phyloP scores from a whole-genome alignment of 2,888 invertebrate genomes.

The Meghimatium bilineatum region DNA sequence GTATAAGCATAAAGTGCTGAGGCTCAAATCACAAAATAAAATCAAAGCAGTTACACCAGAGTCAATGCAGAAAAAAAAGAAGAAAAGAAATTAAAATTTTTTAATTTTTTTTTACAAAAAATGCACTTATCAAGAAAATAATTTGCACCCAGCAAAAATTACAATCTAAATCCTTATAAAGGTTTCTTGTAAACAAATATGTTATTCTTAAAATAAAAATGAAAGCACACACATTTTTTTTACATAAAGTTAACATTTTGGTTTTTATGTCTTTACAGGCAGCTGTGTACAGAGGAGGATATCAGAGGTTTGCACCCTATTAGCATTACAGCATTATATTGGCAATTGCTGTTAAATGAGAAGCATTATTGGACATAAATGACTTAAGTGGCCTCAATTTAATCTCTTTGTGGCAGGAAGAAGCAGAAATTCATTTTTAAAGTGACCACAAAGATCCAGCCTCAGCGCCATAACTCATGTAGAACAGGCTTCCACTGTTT shows the following conservation, averaged over 20 bases:
- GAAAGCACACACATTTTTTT: background rate
- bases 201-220: background rate
- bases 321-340: conserved; percentile 52
- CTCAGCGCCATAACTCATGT: background rate
- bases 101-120: no score
- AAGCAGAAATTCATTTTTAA: background rate
- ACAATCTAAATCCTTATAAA: no score
- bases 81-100: no score
- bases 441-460: conserved; percentile 15
- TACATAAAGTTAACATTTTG: background rate
- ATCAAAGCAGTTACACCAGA: no score
- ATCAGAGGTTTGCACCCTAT: conserved; percentile 75
- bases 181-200: no score
- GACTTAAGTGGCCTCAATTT: conserved; percentile 40
- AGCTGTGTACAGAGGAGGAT: conserved; percentile 74
- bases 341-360: conserved; percentile 35
- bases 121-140: no score
- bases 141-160: no score
- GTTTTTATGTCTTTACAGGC: conserved; percentile 58
- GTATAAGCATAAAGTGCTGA: no score
- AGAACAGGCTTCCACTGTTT: conserved; percentile 29
- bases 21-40: no score
- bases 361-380: conserved; percentile 42
- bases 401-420: conserved; percentile 28
- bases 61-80: no score